Evolutionary conservation across 2,797 vertebrate species (phyloP).

Genomic region (Poecilia wingei): DNA sequence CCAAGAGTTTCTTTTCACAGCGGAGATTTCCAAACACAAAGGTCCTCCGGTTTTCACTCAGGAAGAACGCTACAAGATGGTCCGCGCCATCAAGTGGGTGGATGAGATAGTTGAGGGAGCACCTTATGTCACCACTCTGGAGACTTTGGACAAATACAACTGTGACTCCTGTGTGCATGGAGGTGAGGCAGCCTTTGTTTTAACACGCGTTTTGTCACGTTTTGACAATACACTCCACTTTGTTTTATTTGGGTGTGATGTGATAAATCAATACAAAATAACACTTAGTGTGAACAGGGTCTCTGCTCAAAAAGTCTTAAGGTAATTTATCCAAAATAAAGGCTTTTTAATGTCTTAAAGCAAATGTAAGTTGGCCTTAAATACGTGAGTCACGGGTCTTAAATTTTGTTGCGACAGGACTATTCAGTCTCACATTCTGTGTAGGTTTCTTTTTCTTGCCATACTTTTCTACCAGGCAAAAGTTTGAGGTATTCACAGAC

Average conservation of each 20-base stretch:
- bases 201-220: background rate
- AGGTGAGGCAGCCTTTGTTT: slow-evolving; percentile 44
- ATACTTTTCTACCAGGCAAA: no score
- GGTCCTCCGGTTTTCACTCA: slow-evolving; percentile 97
- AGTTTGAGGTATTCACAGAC: background rate
- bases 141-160: slow-evolving; percentile 92
- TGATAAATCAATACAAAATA: background rate
- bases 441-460: no score
- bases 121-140: slow-evolving; percentile 94
- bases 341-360: no score
- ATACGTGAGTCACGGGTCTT: no score
- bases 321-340: no score
- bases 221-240: background rate
- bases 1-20: slow-evolving; percentile 62
- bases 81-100: slow-evolving; percentile 98
- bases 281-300: no score
- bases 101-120: slow-evolving; percentile 95
- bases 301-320: no score
- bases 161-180: slow-evolving; percentile 93
- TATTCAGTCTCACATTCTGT: no score
- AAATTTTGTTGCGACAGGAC: no score
- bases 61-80: slow-evolving; percentile 96
- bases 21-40: slow-evolving; percentile 96
- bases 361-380: no score
- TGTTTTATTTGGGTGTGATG: background rate